Base-by-base conservation (phyloP, 2,888 invertebrate species). In the Cheilosia impressa region DNA sequence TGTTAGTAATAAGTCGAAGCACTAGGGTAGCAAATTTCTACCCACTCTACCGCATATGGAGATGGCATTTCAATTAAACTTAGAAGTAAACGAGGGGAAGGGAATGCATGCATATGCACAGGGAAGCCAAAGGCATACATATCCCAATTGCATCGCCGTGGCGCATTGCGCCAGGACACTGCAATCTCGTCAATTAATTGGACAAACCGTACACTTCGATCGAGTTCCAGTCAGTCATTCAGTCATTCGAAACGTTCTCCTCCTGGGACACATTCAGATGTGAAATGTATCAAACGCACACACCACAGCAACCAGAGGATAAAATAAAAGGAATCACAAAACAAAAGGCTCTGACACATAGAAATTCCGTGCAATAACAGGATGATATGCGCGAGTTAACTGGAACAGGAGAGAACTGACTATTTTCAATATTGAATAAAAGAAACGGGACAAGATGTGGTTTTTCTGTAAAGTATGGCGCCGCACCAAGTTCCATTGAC, bases 111-210 rank as follows among this genome's bases (percentile, higher is more conserved):
- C 38, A 58, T 38, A 10, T 58, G 57, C 38, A 58, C 22, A 58
- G 22, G 22, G 41, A 60, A 7, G 3, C n/a, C 24, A 60, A 24
- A 43, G 24, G 22, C 60, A 60, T 43, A 43, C 24, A 60, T 58
- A 41, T 15, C 10, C 34, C 69, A 76, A 71, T 69, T 19, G 47
- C 27, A 43, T 50, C 52, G 41, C 73, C 55, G 19, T 60, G 41
- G 69, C 63, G 83, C 78, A 78, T 78, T 83, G 78, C 83, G 72
- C 66, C 66, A 81, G 73, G 73, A 68, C 78, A 47, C 47, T 19
- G 19, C 19, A 83, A 75, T 69, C 69, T 75, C 43, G 58, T 68
- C 83, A 79, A 84, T 75, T 79, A 84, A 79, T 68, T 79, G 73
- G 15, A 69, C 65, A 84, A 34, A 41, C 27, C 2, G 19, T 3